phyloP scores from a whole-genome alignment of 1,140 invertebrate species.

The Cotesia glomerata region DNA sequence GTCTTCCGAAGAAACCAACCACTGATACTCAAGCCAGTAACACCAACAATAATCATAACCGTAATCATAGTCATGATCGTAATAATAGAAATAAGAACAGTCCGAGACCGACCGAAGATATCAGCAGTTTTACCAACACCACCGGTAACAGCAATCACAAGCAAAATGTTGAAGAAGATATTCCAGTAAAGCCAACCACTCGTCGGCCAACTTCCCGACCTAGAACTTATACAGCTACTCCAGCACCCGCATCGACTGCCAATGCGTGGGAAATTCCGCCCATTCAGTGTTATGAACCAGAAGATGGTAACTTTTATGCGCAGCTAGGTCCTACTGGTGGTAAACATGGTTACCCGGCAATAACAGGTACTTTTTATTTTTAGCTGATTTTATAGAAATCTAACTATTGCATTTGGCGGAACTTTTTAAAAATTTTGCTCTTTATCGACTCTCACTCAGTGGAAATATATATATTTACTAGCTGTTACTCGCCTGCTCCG shows the following conservation, averaged over 20 bases:
- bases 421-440: too few relatives aligned
- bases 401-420: too few relatives aligned
- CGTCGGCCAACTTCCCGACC: slow-evolving; percentile 37
- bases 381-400: neutral
- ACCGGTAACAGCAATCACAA: slow-evolving; percentile 1
- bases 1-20: too few relatives aligned
- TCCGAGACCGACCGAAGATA: too few relatives aligned
- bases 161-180: neutral
- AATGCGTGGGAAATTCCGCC: slow-evolving; percentile 84
- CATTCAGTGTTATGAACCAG: slow-evolving; percentile 86
- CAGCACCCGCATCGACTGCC: slow-evolving; percentile 67
- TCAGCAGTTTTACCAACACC: too few relatives aligned
- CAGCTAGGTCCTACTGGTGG: slow-evolving; percentile 91
- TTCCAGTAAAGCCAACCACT: slow-evolving; percentile 39
- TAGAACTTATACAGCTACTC: slow-evolving; percentile 65
- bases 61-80: slow-evolving; percentile 24
- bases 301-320: slow-evolving; percentile 88
- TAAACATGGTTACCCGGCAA: slow-evolving; percentile 83
- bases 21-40: too few relatives aligned
- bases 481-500: too few relatives aligned
- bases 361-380: slow-evolving; percentile 70
- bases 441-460: too few relatives aligned
- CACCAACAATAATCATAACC: slow-evolving; percentile 27
- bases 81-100: neutral
- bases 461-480: too few relatives aligned